These are phyloP conservation scores for Calvadosia cruxmelitensis DNA, from an alignment of 30 jellyfish, hydroid and myxozoan species.

Conservation along the genomic window DNA sequence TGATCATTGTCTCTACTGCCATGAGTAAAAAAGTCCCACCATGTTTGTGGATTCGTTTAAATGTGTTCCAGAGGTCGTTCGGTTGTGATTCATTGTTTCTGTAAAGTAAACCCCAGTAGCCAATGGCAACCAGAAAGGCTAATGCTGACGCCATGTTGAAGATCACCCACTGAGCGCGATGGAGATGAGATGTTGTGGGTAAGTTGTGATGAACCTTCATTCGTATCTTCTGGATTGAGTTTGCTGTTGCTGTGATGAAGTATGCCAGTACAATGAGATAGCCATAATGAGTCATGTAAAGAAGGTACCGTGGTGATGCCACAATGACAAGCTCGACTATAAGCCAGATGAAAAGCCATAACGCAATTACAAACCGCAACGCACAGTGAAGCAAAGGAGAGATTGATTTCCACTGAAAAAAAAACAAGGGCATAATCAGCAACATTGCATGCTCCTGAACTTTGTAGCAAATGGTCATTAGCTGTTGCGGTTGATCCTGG, in stretches of 20 bases:
- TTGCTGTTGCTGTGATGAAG: not conserved
- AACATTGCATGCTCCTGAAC: too few relatives aligned
- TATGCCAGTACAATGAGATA: not conserved
- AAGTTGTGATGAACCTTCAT: not conserved
- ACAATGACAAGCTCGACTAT: not conserved
- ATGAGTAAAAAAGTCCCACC: not conserved
- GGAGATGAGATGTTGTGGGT: not conserved
- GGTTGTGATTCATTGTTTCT: not conserved
- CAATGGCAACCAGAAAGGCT: not conserved
- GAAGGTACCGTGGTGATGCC: not conserved
- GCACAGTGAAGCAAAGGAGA: not conserved
- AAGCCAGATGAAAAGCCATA: not conserved
- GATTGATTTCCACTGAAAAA: not conserved
- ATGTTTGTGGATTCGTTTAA: not conserved
- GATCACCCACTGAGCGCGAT: not conserved
- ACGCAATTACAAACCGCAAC: not conserved
- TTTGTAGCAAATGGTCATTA: too few relatives aligned
- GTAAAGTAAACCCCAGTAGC: not conserved
- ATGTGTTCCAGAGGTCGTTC: not conserved
- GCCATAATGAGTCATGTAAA: not conserved
- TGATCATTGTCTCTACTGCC: not conserved
- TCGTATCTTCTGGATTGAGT: not conserved
- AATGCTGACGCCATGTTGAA: not conserved
- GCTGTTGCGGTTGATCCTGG: too few relatives aligned
- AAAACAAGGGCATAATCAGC: not conserved